Base-by-base conservation (phyloP, 1,140 invertebrate species). In the Antheraea pernyi region DNA sequence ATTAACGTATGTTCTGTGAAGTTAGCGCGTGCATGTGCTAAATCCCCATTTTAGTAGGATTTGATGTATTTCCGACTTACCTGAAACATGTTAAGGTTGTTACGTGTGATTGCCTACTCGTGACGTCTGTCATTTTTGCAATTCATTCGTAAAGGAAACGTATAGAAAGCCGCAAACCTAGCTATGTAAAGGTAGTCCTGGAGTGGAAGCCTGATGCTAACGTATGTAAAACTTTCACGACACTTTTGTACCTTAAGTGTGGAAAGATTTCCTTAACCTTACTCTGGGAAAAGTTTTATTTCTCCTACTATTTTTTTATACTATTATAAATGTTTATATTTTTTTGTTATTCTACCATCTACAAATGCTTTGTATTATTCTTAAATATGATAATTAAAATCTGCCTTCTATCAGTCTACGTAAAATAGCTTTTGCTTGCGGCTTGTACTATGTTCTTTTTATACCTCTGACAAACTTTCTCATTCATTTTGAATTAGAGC, bases 101-200 rank as follows among this genome's bases (percentile, higher is more conserved):
- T 16, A 53, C 46, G 16, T 16, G 9, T 53, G 46, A 2, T 53
- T 53, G 16, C 11, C 0, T 16, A 11, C 16, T 53, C 46, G 11
- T 53, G 46, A 13, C 16, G 46, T n/a, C 46, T 53, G 11, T 19
- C 19, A 37, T 22, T 37, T 61, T 64, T 37, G 61, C 37, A 62
- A 59, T 63, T 67, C 67, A 72, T 73, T 72, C 71, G 72, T 67
- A 69, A n/a, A 67, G 63, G 66, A 70, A 70, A 37, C 22, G 37
- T 37, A 63, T 18, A 18, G 18, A 13, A 61, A 61, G 59, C 19
- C 11, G 68, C 71, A 66, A 67, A 58, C 19, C 22, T 8, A 30
- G 69, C 71, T 73, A 71, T 73, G 68, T 65, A 19, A 30, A 60
- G 0, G 9, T 53, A 0, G 11, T 11, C 9, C 11, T 13, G 16